Conservation (phyloP, 2,888 invertebrate genomes). For the Pristionchus japonicus region DNA sequence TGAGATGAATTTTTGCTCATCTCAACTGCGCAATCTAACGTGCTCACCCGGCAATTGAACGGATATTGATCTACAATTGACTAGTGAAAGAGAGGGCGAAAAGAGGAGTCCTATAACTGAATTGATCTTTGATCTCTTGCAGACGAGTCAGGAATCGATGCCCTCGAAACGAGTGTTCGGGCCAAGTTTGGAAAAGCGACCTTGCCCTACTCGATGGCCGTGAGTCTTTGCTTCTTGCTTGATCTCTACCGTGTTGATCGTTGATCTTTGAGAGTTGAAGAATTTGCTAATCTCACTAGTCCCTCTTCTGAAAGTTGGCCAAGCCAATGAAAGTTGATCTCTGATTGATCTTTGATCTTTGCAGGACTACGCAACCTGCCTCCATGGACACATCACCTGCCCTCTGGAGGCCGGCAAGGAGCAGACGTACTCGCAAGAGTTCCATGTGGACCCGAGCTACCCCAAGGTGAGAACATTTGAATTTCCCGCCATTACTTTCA, state of each 20-base stretch:
- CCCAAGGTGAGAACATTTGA: conserved; percentile 21
- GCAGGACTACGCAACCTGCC: conserved; percentile 29
- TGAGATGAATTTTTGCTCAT: no score
- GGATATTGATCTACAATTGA: no score
- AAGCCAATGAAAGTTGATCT: no score
- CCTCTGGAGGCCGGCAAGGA: not conserved
- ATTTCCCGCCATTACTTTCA: not conserved
- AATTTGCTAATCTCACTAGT: no score
- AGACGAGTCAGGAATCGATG: not conserved
- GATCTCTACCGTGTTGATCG: no score
- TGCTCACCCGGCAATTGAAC: no score
- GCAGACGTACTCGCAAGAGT: not conserved
- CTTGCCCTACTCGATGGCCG: conserved; percentile 7
- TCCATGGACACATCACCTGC: not conserved
- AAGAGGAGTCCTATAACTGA: no score
- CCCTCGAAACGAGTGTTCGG: not conserved
- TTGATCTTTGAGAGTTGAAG: not conserved
- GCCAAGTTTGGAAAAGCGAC: conserved; percentile 17
- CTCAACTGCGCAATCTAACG: no score
- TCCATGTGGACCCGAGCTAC: conserved; percentile 19
- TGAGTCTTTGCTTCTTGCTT: no score
- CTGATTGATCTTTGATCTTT: not conserved
- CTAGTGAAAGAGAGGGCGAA: no score
- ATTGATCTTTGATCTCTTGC: conserved; percentile 21
- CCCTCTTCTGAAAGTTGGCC: no score